phyloP scores from a whole-genome alignment of 2,888 invertebrate species.

The Nomada ruficornis region DNA sequence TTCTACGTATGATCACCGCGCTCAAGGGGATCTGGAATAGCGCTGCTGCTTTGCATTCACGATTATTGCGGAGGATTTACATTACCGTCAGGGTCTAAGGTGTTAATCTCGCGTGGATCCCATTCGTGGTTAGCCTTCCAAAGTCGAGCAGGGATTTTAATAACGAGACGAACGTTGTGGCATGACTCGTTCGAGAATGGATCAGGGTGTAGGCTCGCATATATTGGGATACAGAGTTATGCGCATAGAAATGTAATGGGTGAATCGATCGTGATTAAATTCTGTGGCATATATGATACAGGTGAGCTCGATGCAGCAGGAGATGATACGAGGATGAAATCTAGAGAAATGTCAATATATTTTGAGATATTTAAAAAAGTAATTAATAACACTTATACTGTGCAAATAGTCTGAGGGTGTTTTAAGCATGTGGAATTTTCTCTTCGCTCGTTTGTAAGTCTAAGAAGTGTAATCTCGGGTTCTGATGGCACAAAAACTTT shows the following conservation, averaged over 20 bases:
- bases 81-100: constrained; percentile 34
- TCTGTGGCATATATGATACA: too few species aligned
- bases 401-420: too few species aligned
- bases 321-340: too few species aligned
- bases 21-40: constrained; percentile 31
- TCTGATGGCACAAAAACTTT: too few species aligned
- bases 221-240: neutral
- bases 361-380: too few species aligned
- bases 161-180: neutral
- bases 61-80: constrained; percentile 29
- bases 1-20: constrained; percentile 27
- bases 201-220: neutral
- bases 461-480: too few species aligned
- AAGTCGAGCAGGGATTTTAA: neutral
- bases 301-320: too few species aligned
- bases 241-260: neutral
- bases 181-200: neutral
- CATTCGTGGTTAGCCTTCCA: constrained; percentile 12
- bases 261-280: neutral
- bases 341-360: too few species aligned
- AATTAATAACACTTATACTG: too few species aligned
- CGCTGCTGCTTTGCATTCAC: constrained; percentile 11
- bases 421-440: too few species aligned
- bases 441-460: too few species aligned
- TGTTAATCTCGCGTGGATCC: constrained; percentile 34